phyloP scores from a whole-genome alignment of 2,797 vertebrate genomes.

The Linurgus olivaceus region DNA sequence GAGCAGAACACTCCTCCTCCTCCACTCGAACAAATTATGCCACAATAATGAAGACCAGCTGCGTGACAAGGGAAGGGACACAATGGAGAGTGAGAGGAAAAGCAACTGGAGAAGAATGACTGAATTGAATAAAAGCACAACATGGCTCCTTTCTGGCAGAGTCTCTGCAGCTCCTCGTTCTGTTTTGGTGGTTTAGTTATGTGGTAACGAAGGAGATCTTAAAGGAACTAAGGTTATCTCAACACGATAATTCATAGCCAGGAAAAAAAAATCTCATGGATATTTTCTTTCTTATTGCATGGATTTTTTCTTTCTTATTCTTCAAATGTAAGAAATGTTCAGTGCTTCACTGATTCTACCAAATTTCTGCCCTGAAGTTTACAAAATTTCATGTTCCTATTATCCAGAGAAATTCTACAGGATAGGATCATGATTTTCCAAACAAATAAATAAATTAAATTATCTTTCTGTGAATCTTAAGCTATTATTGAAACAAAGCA shows the following conservation, averaged over 20 bases:
- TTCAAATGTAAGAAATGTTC: not conserved
- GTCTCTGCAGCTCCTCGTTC: not conserved
- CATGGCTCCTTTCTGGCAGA: not conserved
- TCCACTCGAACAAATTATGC: not conserved
- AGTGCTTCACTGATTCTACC: not conserved
- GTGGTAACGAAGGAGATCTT: not conserved
- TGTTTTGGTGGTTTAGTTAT: not conserved
- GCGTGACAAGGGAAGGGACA: not conserved
- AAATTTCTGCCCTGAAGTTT: not conserved
- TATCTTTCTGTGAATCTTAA: not conserved
- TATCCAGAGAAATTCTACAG: not conserved
- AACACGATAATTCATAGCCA: not conserved
- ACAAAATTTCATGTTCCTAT: not conserved
- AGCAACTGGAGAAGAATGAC: not conserved
- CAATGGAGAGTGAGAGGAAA: not conserved
- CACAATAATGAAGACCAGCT: not conserved
- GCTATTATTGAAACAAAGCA: slow-evolving; percentile 11
- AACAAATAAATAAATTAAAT: not conserved
- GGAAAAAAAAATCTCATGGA: not conserved
- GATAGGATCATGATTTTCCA: not conserved
- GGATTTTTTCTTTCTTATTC: not conserved
- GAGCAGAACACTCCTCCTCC: slow-evolving; percentile 14
- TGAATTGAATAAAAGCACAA: not conserved
- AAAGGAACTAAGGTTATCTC: not conserved
- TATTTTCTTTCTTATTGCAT: no score